These are phyloP conservation scores for Fringilla coelebs DNA, from an alignment of 2,797 vertebrate genomes.

Conservation along the genomic window DNA sequence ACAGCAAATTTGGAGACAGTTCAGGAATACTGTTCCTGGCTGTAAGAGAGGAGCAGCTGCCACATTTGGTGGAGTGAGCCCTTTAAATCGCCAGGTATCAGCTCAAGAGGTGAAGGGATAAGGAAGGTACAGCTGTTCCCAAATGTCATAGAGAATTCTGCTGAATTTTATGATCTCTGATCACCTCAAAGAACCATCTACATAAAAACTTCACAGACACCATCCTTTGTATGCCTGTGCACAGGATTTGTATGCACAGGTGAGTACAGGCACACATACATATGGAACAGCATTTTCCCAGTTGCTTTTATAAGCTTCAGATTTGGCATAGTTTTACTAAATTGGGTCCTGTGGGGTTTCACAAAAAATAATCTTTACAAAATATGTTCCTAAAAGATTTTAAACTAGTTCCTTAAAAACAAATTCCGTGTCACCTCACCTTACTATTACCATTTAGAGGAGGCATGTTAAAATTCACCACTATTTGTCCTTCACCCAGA, in stretches of 20 bases:
- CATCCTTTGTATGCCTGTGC: neutral
- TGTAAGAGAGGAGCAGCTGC: neutral
- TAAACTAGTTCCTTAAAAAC: neutral
- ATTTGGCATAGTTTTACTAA: neutral
- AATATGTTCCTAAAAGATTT: neutral
- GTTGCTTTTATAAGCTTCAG: neutral
- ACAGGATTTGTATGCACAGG: neutral
- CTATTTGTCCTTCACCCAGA: neutral
- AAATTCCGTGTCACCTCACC: neutral
- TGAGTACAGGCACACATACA: neutral
- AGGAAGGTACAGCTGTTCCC: neutral
- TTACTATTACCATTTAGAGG: neutral
- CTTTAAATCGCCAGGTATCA: neutral
- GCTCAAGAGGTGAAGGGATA: conserved; percentile 16
- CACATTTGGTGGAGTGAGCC: neutral
- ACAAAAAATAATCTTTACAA: neutral
- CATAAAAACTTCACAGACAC: neutral
- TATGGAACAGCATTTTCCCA: neutral
- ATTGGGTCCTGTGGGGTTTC: neutral
- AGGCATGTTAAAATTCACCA: neutral
- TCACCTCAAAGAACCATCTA: neutral
- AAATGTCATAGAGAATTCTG: neutral
- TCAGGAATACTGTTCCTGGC: neutral
- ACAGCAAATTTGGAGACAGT: conserved; percentile 10
- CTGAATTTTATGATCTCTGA: neutral